Conservation (phyloP, 2,113 vertebrate genomes). For the Neoarius graeffei region DNA sequence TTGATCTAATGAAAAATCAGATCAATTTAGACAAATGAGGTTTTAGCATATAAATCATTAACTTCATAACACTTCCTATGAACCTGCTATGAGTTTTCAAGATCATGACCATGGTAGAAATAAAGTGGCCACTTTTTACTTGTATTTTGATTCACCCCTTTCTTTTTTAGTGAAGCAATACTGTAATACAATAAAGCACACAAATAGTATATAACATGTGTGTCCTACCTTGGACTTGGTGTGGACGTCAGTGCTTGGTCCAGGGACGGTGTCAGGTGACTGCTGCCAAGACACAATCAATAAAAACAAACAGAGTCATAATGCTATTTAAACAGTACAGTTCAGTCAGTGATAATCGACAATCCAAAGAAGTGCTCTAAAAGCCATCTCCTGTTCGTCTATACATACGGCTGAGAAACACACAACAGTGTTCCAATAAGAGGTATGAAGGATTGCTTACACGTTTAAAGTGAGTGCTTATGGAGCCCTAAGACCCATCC, state of each 20-base stretch:
- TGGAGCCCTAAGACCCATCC: background rate
- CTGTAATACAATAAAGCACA: background rate
- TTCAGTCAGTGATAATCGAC: background rate
- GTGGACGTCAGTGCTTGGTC: slow-evolving; percentile 68
- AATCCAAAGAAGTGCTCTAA: slow-evolving; percentile 27
- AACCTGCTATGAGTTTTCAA: background rate
- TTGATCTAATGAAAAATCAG: background rate
- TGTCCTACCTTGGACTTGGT: slow-evolving; percentile 69
- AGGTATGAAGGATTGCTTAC: background rate
- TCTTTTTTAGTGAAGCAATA: background rate
- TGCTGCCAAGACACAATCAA: slow-evolving; percentile 71
- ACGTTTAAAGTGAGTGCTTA: background rate
- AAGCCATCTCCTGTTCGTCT: background rate
- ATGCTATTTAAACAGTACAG: slow-evolving; percentile 39
- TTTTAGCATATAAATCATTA: background rate
- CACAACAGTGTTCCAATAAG: background rate
- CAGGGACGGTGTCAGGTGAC: slow-evolving; percentile 77
- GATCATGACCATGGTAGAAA: background rate
- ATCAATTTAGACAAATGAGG: background rate
- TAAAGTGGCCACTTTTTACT: background rate
- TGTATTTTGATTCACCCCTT: background rate
- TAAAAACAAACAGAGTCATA: slow-evolving; percentile 60
- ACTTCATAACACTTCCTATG: background rate
- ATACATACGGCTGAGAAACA: background rate
- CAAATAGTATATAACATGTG: background rate